A percentile compares a stretch with the other conserved stretches of the same genome.
Evolutionary conservation across 53 echinoderm and acorn worm genomes (phyloP).

Genomic region (Temnopleurus reevesii): DNA sequence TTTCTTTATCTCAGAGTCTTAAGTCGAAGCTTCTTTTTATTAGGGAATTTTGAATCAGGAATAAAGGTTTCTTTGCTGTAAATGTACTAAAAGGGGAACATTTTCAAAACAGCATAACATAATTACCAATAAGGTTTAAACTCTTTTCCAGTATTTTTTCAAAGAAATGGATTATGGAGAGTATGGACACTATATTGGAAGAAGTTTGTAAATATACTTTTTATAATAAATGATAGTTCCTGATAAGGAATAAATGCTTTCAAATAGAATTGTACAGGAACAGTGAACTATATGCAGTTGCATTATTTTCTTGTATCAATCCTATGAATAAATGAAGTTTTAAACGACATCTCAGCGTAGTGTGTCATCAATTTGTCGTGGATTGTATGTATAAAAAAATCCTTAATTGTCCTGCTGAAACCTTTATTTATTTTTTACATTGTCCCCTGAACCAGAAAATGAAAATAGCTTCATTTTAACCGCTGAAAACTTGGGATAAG

Average conservation of each 20-base stretch:
- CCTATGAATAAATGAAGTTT: neutral
- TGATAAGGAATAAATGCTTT: neutral
- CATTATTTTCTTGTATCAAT: slow-evolving; percentile 37
- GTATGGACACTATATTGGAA: neutral
- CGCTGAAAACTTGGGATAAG: no score
- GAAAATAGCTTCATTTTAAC: no score
- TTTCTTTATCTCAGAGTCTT: no score
- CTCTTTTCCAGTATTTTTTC: neutral
- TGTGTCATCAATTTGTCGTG: no score
- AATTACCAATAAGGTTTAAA: neutral
- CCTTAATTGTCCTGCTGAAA: no score
- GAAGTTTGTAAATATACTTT: slow-evolving; percentile 15
- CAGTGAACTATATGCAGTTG: neutral
- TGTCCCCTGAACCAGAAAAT: no score
- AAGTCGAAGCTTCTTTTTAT: neutral
- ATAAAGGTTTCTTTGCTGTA: neutral
- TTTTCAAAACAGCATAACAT: neutral
- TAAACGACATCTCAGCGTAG: no score
- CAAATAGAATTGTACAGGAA: neutral
- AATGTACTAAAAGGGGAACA: neutral
- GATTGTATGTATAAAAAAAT: no score
- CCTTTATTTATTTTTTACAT: no score
- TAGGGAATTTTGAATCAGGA: neutral
- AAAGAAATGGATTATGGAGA: neutral
- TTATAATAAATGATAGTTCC: neutral